Base-by-base conservation (phyloP, 2,888 invertebrate species). In the Noctua pronuba region DNA sequence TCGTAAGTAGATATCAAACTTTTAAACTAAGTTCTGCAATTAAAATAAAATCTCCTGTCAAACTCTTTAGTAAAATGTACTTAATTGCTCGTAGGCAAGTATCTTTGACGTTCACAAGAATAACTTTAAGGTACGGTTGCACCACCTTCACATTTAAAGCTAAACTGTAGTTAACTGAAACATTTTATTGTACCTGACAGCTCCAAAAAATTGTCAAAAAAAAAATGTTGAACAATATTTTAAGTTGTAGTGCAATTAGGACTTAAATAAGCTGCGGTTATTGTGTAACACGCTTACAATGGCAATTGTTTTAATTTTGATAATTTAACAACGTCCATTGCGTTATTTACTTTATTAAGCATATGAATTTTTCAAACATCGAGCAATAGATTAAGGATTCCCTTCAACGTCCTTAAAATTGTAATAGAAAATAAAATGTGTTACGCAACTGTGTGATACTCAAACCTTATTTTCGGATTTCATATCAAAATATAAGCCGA, bases 1-100 rank as follows among this genome's bases (percentile, higher is more conserved):
- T 41, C 10, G 16, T 21, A 28, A 21, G 46, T 8, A 52, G 76
- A 64, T 76, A 64, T n/a, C 31, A 38, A 66, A 68, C 75, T 74
- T 67, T 44, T 28, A 5, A 21, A 60, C 52, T 13, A 31, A 79
- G 38, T 82, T 76, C 35, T 35, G 46, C 55, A 64, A 76, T 82
- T 58, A 24, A 64, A 75, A 67, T 55, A n/a, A 73, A 58, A 46
- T 49, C n/a, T n/a, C n/a, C 46, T 10, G 18, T 82, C 10, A 28
- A 49, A 82, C n/a, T 82, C 6, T 28, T 2, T 46, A 65, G 82
- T 64, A 60, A 46, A 73, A 65, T 46, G 21, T 41, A 4, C n/a
- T 41, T 41, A 49, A 65, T 31, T 58, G 35, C 11, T 73, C 3
- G 18, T 49, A 8, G 21, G 24, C 16, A 35, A 49, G n/a, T 31